Evolutionary conservation across 2,888 invertebrate species (phyloP).

Genomic region (Bedellia somnulentella): DNA sequence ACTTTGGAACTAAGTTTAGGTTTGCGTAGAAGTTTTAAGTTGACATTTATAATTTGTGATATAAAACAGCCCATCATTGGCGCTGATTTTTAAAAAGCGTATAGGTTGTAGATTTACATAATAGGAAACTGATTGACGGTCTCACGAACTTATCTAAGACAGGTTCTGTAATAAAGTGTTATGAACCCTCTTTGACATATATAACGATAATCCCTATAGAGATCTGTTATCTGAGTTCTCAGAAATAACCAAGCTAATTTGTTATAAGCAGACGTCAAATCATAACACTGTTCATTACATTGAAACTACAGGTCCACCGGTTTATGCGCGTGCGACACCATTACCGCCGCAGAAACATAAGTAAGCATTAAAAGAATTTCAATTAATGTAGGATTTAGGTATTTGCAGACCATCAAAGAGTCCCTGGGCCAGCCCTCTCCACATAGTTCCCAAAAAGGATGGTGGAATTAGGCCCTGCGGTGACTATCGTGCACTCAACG

Average conservation of each 20-base stretch:
- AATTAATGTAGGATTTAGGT: constrained; percentile 16
- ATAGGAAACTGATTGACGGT: constrained; percentile 2
- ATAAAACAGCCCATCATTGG: constrained; percentile 9
- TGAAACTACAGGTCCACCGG: constrained; percentile 9
- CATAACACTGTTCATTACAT: constrained; percentile 8
- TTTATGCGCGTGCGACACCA: constrained; percentile 8
- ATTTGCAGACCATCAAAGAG: constrained; percentile 19
- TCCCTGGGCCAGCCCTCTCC: constrained; percentile 20
- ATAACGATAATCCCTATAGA: not conserved
- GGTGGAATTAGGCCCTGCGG: constrained; percentile 9
- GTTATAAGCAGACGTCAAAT: not conserved
- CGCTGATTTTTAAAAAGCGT: constrained; percentile 8
- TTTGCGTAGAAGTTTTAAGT: constrained; percentile 5
- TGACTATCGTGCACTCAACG: too few relatives aligned
- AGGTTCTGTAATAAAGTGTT: not conserved
- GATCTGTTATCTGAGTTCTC: not conserved
- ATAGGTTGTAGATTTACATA: constrained; percentile 8
- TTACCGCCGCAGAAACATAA: constrained; percentile 5
- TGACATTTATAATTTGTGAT: constrained; percentile 8
- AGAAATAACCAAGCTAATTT: not conserved
- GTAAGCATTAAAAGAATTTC: constrained; percentile 7
- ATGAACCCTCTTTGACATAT: not conserved
- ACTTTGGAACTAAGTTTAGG: constrained; percentile 7
- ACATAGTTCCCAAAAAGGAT: too few relatives aligned
- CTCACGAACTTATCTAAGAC: not conserved